phyloP scores from a whole-genome alignment of 2,797 vertebrate genomes.

The Erpetoichthys calabaricus region DNA sequence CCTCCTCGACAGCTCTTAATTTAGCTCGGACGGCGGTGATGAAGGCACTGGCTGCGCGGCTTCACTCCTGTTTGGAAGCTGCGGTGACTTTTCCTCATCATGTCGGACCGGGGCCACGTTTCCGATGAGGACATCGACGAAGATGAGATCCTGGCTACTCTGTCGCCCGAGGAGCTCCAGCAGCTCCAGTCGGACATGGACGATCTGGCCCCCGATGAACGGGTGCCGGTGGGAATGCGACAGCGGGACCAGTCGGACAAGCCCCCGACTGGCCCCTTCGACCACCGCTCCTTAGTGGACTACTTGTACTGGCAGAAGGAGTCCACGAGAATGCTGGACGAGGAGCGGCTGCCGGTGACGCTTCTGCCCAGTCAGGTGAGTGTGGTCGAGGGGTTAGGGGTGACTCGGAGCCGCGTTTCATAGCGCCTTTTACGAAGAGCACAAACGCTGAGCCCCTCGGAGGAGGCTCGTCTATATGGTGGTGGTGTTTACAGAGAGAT shows the following conservation, averaged over 20 bases:
- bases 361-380: slow-evolving; percentile 82
- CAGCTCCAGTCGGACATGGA: slow-evolving; percentile 92
- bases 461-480: no score
- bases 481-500: no score
- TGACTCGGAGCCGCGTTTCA: not conserved
- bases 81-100: slow-evolving; percentile 13
- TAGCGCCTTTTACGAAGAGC: slow-evolving; percentile 7
- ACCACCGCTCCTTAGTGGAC: slow-evolving; percentile 82
- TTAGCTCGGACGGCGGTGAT: no score
- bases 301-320: slow-evolving; percentile 94
- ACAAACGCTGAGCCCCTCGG: not conserved
- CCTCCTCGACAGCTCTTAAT: slow-evolving; percentile 4
- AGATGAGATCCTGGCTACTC: slow-evolving; percentile 80
- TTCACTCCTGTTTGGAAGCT: no score
- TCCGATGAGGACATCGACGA: slow-evolving; percentile 76
- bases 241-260: slow-evolving; percentile 91
- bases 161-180: slow-evolving; percentile 81
- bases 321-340: slow-evolving; percentile 79
- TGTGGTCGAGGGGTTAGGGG: not conserved
- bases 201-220: slow-evolving; percentile 79
- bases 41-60: no score
- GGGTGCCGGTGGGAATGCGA: slow-evolving; percentile 79
- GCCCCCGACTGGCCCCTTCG: slow-evolving; percentile 72
- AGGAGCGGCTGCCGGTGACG: slow-evolving; percentile 75
- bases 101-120: slow-evolving; percentile 47